Evolutionary conservation across 1,140 invertebrate species (phyloP).

Genomic region (Eueides isabella): DNA sequence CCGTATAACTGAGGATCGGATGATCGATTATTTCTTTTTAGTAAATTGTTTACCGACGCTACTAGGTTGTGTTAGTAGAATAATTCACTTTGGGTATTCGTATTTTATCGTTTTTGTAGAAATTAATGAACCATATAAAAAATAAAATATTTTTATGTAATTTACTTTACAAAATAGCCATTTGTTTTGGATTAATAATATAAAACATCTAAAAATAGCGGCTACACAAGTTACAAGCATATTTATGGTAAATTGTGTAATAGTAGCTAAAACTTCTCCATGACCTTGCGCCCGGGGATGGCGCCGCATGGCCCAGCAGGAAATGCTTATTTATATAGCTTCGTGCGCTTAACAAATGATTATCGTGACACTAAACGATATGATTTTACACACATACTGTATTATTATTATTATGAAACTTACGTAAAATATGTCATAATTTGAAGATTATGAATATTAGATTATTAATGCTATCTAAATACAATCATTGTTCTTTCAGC

Average conservation of each 20-base stretch:
- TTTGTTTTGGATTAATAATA: not conserved
- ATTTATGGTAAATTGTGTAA: not conserved
- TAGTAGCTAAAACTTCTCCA: not conserved
- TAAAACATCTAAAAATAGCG: not conserved
- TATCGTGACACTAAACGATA: conserved; percentile 7
- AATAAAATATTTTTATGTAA: not conserved
- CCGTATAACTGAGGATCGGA: conserved; percentile 33
- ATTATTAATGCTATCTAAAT: no score
- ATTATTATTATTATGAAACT: no score
- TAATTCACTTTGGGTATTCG: no score
- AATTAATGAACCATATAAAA: not conserved
- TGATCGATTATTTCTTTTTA: conserved; percentile 12
- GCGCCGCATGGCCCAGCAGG: conserved; percentile 29
- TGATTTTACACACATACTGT: not conserved
- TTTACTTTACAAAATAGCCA: not conserved
- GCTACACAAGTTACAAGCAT: not conserved
- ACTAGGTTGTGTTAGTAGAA: not conserved
- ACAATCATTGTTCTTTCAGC: no score
- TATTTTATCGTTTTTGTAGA: no score
- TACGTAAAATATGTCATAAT: no score
- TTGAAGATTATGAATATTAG: no score
- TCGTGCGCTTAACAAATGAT: not conserved
- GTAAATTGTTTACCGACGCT: not conserved
- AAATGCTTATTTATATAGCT: conserved; percentile 24
- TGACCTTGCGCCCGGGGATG: conserved; percentile 28